Conservation (phyloP, 2,797 vertebrate species). For the Takifugu rubripes region DNA sequence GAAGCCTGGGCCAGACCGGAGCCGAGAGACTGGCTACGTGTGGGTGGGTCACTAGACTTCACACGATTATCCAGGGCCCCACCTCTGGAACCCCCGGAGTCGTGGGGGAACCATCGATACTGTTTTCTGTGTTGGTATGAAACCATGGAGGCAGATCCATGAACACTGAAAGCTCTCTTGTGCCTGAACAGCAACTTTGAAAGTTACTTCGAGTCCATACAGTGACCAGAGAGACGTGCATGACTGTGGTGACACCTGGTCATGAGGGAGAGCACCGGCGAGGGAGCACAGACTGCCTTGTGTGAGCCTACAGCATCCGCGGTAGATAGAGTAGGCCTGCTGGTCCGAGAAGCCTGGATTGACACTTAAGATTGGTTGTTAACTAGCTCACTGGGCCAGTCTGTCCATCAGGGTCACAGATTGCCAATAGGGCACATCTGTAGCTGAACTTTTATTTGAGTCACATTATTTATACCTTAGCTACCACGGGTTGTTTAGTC, state of each 20-base stretch:
- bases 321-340: constrained; percentile 1
- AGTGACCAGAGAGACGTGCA: constrained; percentile 4
- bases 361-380: background rate
- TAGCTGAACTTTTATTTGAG: background rate
- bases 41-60: constrained; percentile 41
- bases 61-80: constrained; percentile 29
- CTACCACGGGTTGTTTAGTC: too few species aligned
- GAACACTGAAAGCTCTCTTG: background rate
- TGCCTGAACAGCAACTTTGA: too few species aligned
- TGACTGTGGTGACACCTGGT: constrained; percentile 25
- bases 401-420: too few species aligned
- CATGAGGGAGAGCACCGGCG: constrained; percentile 12
- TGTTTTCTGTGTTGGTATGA: constrained; percentile 40
- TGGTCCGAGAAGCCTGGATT: constrained; percentile 31
- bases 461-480: background rate
- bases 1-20: constrained; percentile 42
- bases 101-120: constrained; percentile 35
- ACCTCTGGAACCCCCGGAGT: constrained; percentile 42
- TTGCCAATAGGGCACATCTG: too few species aligned
- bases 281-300: constrained; percentile 14
- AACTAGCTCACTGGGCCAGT: too few species aligned
- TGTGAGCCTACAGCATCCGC: constrained; percentile 1
- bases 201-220: too few species aligned
- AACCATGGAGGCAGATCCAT: constrained; percentile 25
- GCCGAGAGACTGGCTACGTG: constrained; percentile 42